These are phyloP conservation scores for Athrips mouffetella DNA, from an alignment of 2,888 invertebrate genomes.

Conservation along the genomic window DNA sequence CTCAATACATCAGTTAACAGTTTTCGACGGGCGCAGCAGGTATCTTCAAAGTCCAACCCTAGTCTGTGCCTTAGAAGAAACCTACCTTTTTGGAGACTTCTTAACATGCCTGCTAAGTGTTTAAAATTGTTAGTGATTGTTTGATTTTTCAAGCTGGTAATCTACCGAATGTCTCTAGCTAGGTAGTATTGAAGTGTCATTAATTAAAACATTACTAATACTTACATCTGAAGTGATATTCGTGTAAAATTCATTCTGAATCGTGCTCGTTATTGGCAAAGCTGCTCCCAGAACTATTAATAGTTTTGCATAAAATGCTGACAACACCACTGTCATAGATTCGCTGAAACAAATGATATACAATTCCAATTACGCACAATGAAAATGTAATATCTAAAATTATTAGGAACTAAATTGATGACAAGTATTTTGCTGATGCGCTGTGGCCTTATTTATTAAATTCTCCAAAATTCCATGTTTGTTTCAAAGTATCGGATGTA, in stretches of 20 bases:
- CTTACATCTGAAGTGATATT: slow-evolving; percentile 67
- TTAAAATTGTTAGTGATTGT: no score
- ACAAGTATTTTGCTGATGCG: slow-evolving; percentile 25
- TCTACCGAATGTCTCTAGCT: no score
- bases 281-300: slow-evolving; percentile 81
- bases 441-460: background rate
- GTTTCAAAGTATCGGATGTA: no score
- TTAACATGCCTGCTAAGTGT: no score
- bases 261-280: slow-evolving; percentile 80
- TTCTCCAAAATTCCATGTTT: background rate
- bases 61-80: no score
- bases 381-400: slow-evolving; percentile 22
- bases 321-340: slow-evolving; percentile 79
- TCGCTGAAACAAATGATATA: slow-evolving; percentile 71
- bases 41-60: no score
- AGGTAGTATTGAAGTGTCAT: background rate
- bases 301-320: slow-evolving; percentile 82
- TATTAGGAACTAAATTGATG: slow-evolving; percentile 14
- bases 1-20: no score
- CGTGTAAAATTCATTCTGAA: slow-evolving; percentile 74
- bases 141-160: no score
- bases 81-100: no score
- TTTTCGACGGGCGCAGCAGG: no score
- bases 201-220: no score
- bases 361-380: slow-evolving; percentile 36